These are phyloP conservation scores for Sardinella longiceps DNA, from an alignment of 2,797 vertebrate species.

Conservation along the genomic window DNA sequence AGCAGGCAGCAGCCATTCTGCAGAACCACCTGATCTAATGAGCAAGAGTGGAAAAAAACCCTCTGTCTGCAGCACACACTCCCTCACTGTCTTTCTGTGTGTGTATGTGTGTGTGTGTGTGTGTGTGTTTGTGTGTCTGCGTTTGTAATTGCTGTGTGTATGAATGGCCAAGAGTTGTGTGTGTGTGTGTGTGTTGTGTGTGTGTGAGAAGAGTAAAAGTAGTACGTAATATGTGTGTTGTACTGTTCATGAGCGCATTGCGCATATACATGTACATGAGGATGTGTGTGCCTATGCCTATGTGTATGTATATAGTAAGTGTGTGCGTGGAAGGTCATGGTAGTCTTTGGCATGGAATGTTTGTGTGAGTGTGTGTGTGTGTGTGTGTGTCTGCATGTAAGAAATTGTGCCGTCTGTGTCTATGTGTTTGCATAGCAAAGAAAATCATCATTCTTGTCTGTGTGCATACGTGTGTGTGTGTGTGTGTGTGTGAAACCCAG, in stretches of 20 bases:
- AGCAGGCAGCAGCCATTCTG: neutral
- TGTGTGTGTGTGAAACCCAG: neutral
- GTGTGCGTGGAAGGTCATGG: neutral
- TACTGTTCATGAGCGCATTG: neutral
- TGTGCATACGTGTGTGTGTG: neutral
- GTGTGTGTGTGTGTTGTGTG: neutral
- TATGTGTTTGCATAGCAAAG: neutral
- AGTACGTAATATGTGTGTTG: too few species aligned
- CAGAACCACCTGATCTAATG: conserved; percentile 6
- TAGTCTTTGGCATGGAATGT: neutral
- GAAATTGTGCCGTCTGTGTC: too few species aligned
- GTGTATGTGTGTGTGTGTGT: neutral
- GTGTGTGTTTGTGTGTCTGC: neutral
- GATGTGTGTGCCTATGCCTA: neutral
- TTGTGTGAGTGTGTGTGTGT: neutral
- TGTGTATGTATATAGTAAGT: too few species aligned
- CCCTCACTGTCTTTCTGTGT: neutral
- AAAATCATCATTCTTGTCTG: neutral
- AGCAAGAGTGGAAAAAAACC: neutral
- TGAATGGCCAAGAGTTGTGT: too few species aligned
- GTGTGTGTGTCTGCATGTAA: neutral
- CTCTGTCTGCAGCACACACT: conserved; percentile 10
- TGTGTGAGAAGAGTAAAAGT: too few species aligned
- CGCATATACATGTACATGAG: neutral
- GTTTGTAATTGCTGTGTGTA: too few species aligned